Base-by-base conservation (phyloP, 2,888 invertebrate species). In the Spicauda simplicius region DNA sequence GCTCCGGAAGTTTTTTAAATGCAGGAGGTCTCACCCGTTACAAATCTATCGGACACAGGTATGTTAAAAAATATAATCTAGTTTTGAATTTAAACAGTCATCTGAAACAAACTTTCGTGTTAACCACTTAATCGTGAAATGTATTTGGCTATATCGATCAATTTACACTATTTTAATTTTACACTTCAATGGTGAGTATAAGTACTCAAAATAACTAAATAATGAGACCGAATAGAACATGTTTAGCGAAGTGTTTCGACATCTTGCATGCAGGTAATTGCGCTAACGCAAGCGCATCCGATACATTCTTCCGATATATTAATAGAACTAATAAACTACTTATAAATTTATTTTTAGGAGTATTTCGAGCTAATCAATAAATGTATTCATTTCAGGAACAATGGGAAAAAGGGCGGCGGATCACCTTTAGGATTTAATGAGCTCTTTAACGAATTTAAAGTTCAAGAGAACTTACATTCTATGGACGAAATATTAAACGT, bases 381-480 rank as follows among this genome's bases (percentile, higher is more conserved):
- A 12, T 55, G 10, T 53, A 58, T 58, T 7, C 18, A 57, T 93
- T 94, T 72, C 88, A 95, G 95, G 81, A 93, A 93, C 74, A 95
- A 95, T 78, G 95, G 95, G 19, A 94, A 95, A 79, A 94, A 94
- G 69, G 94, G 94, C 71, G 96, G 95, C 61, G 97, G 97, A 62
- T 97, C 97, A 73, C 97, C 97, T 63, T 91, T 97, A 76, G 97
- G 97, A 79, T 97, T 97, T 90, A 96, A 96, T 81, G 97, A 97
- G 90, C 94, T 97, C 77, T 97, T 97, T 86, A 97, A 97, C 85
- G 97, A 97, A 92, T 96, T 97, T 80, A 95, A 97, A 77, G 95
- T 97, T 79, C 97, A 97, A 88, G 97, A 97, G 90, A 97, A 97
- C 79, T 94, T 97, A 62, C 97, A 97, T 82, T 97, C 97, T 67